phyloP scores from a whole-genome alignment of 2,888 invertebrate genomes.

The Aphidius colemani region DNA sequence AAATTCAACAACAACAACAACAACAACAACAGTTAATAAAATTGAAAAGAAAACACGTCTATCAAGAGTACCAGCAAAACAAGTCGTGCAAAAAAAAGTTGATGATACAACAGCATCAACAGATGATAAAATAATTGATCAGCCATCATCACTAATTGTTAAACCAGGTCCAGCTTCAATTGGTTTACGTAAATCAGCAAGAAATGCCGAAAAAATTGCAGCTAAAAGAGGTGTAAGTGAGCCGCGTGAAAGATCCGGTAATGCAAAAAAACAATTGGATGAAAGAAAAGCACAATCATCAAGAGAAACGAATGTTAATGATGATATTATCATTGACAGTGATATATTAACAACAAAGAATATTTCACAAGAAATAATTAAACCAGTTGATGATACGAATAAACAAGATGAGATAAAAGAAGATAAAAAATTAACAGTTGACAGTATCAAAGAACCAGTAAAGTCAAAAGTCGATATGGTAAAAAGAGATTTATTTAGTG shows the following conservation, averaged over 20 bases:
- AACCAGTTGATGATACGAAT: background rate
- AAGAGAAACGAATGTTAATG: slow-evolving; percentile 5
- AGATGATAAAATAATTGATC: slow-evolving; percentile 3
- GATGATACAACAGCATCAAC: background rate
- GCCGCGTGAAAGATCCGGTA: slow-evolving; percentile 2
- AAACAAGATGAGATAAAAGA: background rate
- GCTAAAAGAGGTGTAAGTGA: slow-evolving; percentile 13
- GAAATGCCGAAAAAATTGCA: slow-evolving; percentile 11
- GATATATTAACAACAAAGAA: background rate
- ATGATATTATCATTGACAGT: background rate
- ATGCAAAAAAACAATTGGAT: background rate
- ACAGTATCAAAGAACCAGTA: slow-evolving; percentile 20
- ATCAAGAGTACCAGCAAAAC: no score
- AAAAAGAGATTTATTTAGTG: slow-evolving; percentile 54
- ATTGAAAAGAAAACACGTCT: no score
- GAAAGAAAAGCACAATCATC: slow-evolving; percentile 10
- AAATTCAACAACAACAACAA: background rate
- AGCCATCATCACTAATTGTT: background rate
- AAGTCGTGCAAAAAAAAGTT: background rate
- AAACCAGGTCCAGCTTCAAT: background rate
- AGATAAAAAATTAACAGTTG: background rate
- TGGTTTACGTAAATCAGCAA: slow-evolving; percentile 4
- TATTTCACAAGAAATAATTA: background rate
- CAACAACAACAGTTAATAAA: no score
- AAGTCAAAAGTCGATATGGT: slow-evolving; percentile 51